These are phyloP conservation scores for Molossus molossus DNA, from an alignment of 2,797 vertebrate genomes.

Conservation along the genomic window DNA sequence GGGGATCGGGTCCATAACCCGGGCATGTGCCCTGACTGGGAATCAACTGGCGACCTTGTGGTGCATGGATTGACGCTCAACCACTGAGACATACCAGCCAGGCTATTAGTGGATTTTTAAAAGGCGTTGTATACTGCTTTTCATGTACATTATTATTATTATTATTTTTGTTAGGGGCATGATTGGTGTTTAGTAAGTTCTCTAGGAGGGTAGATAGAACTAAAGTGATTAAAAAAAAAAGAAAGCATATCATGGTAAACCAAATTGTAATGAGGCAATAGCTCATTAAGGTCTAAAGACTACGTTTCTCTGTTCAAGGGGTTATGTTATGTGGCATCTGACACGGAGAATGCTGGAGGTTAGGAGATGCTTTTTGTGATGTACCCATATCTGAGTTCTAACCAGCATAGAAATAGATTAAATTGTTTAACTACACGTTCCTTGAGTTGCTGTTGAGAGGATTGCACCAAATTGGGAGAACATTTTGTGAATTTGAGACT, in stretches of 20 bases:
- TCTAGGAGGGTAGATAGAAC: background rate
- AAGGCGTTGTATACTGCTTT: background rate
- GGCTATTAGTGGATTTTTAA: background rate
- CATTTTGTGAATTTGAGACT: background rate
- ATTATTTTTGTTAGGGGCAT: background rate
- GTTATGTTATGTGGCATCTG: background rate
- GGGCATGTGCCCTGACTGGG: too few species aligned
- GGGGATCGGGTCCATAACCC: too few species aligned
- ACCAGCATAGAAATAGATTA: background rate
- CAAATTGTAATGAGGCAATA: background rate
- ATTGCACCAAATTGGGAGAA: background rate
- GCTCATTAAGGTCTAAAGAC: background rate
- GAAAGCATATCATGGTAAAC: conserved; percentile 20
- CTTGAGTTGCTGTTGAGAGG: conserved; percentile 39
- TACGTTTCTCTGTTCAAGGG: background rate
- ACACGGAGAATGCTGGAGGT: background rate
- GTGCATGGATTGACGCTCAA: too few species aligned
- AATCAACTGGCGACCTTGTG: too few species aligned
- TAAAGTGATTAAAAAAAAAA: background rate
- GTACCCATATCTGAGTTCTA: background rate
- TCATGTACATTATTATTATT: background rate
- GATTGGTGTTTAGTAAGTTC: background rate
- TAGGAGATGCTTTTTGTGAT: background rate
- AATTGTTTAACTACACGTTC: background rate
- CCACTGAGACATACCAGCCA: too few species aligned